Evolutionary conservation across 2,888 invertebrate genomes (phyloP), one percentile per base, ranked within the genome.

Genomic region (Lasioglossum zephyrum): DNA sequence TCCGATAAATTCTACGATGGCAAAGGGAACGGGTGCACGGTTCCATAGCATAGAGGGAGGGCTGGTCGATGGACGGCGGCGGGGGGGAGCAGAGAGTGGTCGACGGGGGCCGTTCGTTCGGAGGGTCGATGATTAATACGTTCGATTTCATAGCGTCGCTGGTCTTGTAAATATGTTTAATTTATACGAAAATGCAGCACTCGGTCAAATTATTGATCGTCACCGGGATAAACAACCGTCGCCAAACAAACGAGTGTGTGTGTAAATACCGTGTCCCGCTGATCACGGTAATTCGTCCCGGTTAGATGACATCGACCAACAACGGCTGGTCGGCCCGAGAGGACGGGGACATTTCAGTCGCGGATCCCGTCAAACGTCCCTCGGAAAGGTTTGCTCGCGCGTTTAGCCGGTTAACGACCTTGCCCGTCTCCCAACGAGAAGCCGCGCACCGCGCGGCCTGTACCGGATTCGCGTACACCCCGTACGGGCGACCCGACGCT

Each of bases 131-230:
- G 87, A 87, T 87, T 87, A 78, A 87, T 83, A 87, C 75, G 70
- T 81, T 80, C 87, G 77, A 87, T 87, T 83, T 81, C 73, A 63
- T 63, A 36, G 36, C 57, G 76, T 39, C 80, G 63, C 53, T 39
- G 60, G 47, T 26, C 41, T n/a, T 69, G 81, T 73, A 86, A 86
- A 87, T 81, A 83, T 81, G 83, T 87, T 87, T 87, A 83, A 81
- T 87, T 87, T 81, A 81, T 73, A 87, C 83, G 83, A 87, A 87
- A 87, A 78, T 47, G 73, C 69, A 73, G 60, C 39, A 44, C 60
- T 22, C 86, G 44, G 73, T 66, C 72, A 73, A 87, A 83, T 87
- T 87, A 87, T 86, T 75, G 87, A 87, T 87, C 83, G 81, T 73
- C 79, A 39, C n/a, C 80, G 76, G 76, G 57, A 79, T 79, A 86